Conservation (phyloP, 2,113 vertebrate genomes). For the Daubentonia madagascariensis region DNA sequence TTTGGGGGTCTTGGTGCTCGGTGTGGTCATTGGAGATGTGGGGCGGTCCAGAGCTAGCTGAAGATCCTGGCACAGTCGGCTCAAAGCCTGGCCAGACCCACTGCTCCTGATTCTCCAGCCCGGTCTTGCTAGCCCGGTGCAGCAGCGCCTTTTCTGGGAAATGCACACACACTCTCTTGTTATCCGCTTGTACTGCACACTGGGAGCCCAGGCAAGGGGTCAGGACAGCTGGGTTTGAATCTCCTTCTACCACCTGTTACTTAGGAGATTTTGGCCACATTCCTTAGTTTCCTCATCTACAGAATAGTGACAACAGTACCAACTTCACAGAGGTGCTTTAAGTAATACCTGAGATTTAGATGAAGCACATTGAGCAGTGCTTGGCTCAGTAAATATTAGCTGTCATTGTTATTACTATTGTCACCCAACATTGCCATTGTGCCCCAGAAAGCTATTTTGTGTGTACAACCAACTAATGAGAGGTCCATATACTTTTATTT, state of each 20-base stretch:
- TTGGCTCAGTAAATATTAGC: neutral
- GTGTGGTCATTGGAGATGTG: no score
- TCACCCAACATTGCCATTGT: no score
- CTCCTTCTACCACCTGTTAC: neutral
- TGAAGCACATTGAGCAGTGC: rapidly evolving
- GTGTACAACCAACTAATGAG: neutral
- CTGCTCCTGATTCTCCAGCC: no score
- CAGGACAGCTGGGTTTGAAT: no score
- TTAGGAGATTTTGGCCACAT: rapidly evolving
- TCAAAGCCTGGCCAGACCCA: neutral
- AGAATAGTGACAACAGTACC: neutral
- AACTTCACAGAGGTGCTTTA: neutral
- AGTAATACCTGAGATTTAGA: neutral
- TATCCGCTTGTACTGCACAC: neutral
- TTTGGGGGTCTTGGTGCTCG: neutral
- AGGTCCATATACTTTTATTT: neutral
- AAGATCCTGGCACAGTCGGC: no score
- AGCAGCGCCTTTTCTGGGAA: neutral
- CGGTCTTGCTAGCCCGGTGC: rapidly evolving
- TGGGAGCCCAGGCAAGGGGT: neutral
- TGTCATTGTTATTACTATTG: no score
- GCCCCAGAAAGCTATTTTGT: neutral
- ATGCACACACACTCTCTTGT: rapidly evolving
- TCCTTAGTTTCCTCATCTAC: neutral
- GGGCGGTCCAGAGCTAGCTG: neutral